Evolutionary conservation across 2,113 vertebrate species (phyloP).

Genomic region (Dermatemys mawii): DNA sequence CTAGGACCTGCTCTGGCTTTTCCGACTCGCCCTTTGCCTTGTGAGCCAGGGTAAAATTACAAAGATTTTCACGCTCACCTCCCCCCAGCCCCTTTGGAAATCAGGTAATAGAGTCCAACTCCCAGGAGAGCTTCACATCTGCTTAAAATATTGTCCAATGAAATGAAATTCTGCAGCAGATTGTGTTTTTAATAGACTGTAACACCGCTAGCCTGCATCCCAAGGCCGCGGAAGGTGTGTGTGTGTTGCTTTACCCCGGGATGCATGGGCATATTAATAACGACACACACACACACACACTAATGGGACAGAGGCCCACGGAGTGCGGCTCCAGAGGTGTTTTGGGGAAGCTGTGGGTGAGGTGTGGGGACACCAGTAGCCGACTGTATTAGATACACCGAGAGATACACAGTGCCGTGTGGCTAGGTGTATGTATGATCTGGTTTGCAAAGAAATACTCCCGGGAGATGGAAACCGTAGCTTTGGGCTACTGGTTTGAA

Average conservation of each 20-base stretch:
- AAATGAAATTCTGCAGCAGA: slow-evolving; percentile 1
- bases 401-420: not conserved
- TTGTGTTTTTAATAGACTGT: not conserved
- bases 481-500: slow-evolving; percentile 45
- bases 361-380: fast-evolving
- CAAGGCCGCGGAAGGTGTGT: not conserved
- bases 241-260: not conserved
- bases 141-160: slow-evolving; percentile 61
- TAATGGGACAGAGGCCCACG: fast-evolving
- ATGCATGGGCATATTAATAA: fast-evolving
- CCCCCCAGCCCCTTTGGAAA: not conserved
- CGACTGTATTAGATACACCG: fast-evolving
- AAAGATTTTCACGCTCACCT: not conserved
- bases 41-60: fast-evolving
- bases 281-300: fast-evolving
- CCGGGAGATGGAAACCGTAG: slow-evolving; percentile 47
- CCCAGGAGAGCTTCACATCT: slow-evolving; percentile 57
- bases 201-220: fast-evolving
- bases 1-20: not conserved
- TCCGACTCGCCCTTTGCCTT: not conserved
- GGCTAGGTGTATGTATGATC: not conserved
- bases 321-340: fast-evolving
- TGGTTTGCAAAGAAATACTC: slow-evolving; percentile 41
- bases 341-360: fast-evolving
- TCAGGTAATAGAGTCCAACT: slow-evolving; percentile 48